Evolutionary conservation across 2,113 vertebrate species (phyloP).

Genomic region (Nyctereutes procyonoides): DNA sequence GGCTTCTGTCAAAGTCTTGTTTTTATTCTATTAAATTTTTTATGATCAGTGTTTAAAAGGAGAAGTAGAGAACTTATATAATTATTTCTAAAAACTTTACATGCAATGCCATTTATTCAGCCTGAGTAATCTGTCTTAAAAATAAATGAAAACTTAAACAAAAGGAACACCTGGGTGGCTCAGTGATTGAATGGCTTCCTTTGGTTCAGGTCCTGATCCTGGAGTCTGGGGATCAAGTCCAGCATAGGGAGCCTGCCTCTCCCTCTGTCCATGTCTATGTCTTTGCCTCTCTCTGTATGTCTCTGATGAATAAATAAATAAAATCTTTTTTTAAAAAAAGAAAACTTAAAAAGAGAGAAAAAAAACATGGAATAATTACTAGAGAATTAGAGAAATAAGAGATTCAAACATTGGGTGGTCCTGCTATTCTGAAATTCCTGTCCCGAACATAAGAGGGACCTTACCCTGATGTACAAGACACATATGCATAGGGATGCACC

Average conservation of each 20-base stretch:
- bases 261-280: too few relatives aligned
- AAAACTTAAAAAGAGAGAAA: neutral
- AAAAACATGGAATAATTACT: neutral
- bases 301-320: too few relatives aligned
- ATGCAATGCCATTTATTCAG: neutral
- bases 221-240: too few relatives aligned
- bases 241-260: too few relatives aligned
- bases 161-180: neutral
- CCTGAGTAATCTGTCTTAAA: neutral
- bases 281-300: too few relatives aligned
- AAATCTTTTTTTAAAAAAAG: neutral
- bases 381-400: neutral
- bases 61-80: neutral
- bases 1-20: neutral
- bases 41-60: neutral
- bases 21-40: neutral
- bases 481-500: too few relatives aligned
- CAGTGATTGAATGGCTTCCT: too few relatives aligned
- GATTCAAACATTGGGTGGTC: neutral
- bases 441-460: neutral
- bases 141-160: constrained; percentile 17
- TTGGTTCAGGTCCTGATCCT: too few relatives aligned
- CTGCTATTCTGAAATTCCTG: neutral
- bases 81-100: neutral
- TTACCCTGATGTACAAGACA: neutral